Conservation (phyloP, 2,113 vertebrate genomes). For the Pungitius pungitius region DNA sequence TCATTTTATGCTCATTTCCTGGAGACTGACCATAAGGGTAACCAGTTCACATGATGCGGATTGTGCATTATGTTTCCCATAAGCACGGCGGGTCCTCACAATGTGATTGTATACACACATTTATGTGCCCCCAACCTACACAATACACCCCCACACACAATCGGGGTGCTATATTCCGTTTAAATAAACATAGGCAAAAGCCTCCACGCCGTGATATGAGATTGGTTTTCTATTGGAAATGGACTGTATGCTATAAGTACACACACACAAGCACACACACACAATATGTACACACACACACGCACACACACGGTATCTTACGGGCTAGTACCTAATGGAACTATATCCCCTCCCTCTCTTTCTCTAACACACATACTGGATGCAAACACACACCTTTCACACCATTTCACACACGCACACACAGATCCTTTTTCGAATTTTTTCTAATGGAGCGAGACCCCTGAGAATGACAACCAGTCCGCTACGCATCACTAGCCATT, state of each 20-base stretch:
- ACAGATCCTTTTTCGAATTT: slow-evolving; percentile 44
- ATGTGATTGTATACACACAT: not conserved
- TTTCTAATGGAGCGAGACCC: slow-evolving; percentile 69
- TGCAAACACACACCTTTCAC: not conserved
- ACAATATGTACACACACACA: slow-evolving; percentile 3
- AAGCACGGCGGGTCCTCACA: not conserved
- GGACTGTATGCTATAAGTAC: not conserved
- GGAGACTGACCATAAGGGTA: not conserved
- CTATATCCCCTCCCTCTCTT: slow-evolving; percentile 31
- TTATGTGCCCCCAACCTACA: slow-evolving; percentile 1
- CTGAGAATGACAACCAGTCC: slow-evolving; percentile 68
- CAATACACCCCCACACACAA: slow-evolving; percentile 5
- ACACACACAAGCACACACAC: not conserved
- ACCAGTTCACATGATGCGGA: not conserved
- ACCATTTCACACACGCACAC: not conserved
- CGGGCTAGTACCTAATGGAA: slow-evolving; percentile 37
- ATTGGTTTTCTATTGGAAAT: slow-evolving; percentile 31
- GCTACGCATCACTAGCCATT: slow-evolving; percentile 69
- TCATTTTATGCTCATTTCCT: too few relatives aligned
- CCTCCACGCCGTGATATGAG: not conserved
- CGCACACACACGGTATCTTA: slow-evolving; percentile 20
- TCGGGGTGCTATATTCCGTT: not conserved
- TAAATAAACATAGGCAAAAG: slow-evolving; percentile 29
- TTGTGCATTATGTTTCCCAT: not conserved
- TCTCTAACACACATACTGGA: not conserved